Percentiles rank a stretch among this genome's conserved stretches.
Conservation (phyloP, 2,113 vertebrate species). For the Gnathonemus longibarbis region DNA sequence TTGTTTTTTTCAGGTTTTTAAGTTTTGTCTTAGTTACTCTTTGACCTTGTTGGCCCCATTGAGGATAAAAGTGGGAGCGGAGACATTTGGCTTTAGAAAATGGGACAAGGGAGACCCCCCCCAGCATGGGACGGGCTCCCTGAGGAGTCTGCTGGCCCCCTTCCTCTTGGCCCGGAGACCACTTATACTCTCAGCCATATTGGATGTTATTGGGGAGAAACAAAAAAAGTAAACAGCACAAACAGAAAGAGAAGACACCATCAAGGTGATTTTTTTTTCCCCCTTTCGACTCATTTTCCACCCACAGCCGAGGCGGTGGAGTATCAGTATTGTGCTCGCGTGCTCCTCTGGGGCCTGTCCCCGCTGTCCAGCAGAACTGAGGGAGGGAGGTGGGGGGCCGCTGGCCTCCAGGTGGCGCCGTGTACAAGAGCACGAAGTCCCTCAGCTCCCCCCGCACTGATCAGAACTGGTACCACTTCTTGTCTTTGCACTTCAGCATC, state of each 20-base stretch:
- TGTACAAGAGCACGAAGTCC: slow-evolving; percentile 42
- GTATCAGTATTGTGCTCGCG: slow-evolving; percentile 83
- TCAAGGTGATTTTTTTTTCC: slow-evolving; percentile 27
- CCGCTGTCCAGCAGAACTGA: slow-evolving; percentile 66
- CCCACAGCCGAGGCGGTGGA: slow-evolving; percentile 78
- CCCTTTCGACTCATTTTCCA: slow-evolving; percentile 55
- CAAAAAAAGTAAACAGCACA: slow-evolving; percentile 42
- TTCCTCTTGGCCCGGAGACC: slow-evolving; percentile 34
- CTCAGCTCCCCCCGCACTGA: slow-evolving; percentile 33
- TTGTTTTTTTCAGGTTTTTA: slow-evolving; percentile 42
- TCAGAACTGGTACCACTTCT: slow-evolving; percentile 99
- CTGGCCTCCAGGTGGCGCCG: slow-evolving; percentile 61
- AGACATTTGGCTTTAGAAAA: slow-evolving; percentile 71
- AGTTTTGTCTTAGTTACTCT: slow-evolving; percentile 34
- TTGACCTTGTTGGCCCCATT: slow-evolving; percentile 48
- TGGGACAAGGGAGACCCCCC: slow-evolving; percentile 32
- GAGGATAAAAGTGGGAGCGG: slow-evolving; percentile 65
- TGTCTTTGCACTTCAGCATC: slow-evolving; percentile 99
- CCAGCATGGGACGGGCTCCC: slow-evolving; percentile 19
- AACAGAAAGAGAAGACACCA: slow-evolving; percentile 35
- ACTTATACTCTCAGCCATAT: slow-evolving; percentile 39
- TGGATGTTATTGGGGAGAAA: not conserved
- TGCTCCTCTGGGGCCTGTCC: slow-evolving; percentile 54
- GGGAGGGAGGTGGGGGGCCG: slow-evolving; percentile 45
- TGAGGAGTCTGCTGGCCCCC: slow-evolving; percentile 30